Conservation (phyloP, 2,797 vertebrate species). For the Oreonectes daqikongensis region DNA sequence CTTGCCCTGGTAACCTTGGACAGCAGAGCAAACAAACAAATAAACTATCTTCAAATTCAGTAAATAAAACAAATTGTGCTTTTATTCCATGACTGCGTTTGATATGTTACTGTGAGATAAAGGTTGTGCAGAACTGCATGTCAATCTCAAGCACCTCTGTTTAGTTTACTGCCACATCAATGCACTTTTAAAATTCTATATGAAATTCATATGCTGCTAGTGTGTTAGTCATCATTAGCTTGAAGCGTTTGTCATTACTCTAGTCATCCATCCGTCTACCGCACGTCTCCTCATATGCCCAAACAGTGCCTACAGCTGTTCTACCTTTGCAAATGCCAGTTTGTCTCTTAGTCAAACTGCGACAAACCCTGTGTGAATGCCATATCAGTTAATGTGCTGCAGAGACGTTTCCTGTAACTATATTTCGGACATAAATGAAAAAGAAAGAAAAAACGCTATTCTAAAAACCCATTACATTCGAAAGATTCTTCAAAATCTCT, state of each 20-base stretch:
- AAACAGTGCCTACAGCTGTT: constrained; percentile 49
- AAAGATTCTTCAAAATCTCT: too few species aligned
- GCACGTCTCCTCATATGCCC: constrained; percentile 34
- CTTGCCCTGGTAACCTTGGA: not conserved
- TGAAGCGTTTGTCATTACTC: constrained; percentile 64
- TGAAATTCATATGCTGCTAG: constrained; percentile 50
- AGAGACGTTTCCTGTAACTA: constrained; percentile 19
- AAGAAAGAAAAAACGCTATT: too few species aligned
- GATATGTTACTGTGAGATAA: not conserved
- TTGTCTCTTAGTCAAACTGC: constrained; percentile 44
- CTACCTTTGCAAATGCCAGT: constrained; percentile 48
- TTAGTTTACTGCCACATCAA: constrained; percentile 47
- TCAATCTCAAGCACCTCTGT: constrained; percentile 11
- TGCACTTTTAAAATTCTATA: constrained; percentile 50
- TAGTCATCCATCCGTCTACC: constrained; percentile 56
- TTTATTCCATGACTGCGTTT: not conserved
- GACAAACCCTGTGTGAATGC: constrained; percentile 17
- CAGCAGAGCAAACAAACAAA: not conserved
- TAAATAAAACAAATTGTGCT: not conserved
- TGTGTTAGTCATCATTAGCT: constrained; percentile 65
- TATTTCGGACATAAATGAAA: not conserved
- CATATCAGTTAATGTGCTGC: not conserved
- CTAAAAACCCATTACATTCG: too few species aligned
- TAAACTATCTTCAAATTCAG: not conserved
- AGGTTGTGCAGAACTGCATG: constrained; percentile 8